Evolutionary conservation across 2,113 vertebrate genomes (phyloP).

Genomic region (Dryoscopus gambensis): DNA sequence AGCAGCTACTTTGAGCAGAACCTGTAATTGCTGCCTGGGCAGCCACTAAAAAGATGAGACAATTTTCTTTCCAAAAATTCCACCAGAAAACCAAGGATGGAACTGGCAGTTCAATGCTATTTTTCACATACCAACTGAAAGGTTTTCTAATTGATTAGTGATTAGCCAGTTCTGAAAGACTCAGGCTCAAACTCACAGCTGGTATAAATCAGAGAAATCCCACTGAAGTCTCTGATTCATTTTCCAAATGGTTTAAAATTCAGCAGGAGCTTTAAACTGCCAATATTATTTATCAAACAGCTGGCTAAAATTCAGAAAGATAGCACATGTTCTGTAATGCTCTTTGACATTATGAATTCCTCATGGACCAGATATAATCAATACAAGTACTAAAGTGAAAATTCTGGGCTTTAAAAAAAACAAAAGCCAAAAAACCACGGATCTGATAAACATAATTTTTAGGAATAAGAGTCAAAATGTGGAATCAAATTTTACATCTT

Average conservation of each 20-base stretch:
- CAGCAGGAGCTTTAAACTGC: neutral
- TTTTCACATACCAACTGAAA: neutral
- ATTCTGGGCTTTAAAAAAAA: neutral
- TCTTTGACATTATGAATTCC: neutral
- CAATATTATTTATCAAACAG: neutral
- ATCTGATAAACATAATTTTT: neutral
- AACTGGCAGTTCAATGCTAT: neutral
- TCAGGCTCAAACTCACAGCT: neutral
- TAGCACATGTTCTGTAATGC: neutral
- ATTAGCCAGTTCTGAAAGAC: neutral
- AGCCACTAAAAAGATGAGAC: neutral
- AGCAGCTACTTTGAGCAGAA: neutral
- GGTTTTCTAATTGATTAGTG: neutral
- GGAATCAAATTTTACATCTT: neutral
- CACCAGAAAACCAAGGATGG: neutral
- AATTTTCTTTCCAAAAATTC: neutral
- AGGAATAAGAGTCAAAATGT: neutral
- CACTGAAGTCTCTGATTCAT: neutral
- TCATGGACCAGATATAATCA: neutral
- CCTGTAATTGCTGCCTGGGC: neutral
- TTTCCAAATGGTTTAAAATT: slow-evolving; percentile 10
- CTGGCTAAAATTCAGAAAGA: slow-evolving; percentile 7
- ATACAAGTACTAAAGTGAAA: neutral
- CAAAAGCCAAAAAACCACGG: accelerated
- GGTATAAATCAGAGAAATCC: neutral